These are phyloP conservation scores for Trichogramma dendrolimi DNA, from an alignment of 2,888 invertebrate species.

Conservation along the genomic window DNA sequence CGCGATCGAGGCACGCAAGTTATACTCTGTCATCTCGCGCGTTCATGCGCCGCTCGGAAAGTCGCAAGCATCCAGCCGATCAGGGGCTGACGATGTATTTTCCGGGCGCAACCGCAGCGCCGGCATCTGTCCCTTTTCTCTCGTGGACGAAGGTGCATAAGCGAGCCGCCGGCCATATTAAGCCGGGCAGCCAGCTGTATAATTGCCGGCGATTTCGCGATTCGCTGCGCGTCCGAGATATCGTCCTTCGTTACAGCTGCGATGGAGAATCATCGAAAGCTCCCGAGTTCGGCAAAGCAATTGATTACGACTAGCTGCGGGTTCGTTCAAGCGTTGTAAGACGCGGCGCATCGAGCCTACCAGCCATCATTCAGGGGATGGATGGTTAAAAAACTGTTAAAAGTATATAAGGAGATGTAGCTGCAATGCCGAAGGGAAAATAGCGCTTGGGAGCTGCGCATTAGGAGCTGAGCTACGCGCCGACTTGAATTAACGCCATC, in stretches of 20 bases:
- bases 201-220: constrained; percentile 44
- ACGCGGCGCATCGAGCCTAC: no score
- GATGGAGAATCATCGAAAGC: constrained; percentile 28
- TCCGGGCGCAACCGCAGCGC: constrained; percentile 25
- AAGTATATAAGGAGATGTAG: no score
- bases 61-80: constrained; percentile 18
- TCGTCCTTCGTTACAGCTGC: not conserved
- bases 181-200: constrained; percentile 46
- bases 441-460: no score
- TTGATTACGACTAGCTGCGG: constrained; percentile 5
- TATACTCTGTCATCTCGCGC: constrained; percentile 37
- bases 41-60: constrained; percentile 41
- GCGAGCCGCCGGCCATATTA: no score
- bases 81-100: constrained; percentile 46
- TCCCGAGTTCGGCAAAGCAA: constrained; percentile 20
- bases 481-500: constrained; percentile 50
- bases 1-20: not conserved
- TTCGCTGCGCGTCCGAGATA: constrained; percentile 17
- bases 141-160: no score
- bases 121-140: no score
- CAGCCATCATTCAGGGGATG: no score
- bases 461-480: constrained; percentile 38
- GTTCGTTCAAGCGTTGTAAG: no score
- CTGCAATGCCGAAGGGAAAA: no score
- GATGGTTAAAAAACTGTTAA: no score